phyloP scores from a whole-genome alignment of 2,797 vertebrate species.

The Chelmon rostratus region DNA sequence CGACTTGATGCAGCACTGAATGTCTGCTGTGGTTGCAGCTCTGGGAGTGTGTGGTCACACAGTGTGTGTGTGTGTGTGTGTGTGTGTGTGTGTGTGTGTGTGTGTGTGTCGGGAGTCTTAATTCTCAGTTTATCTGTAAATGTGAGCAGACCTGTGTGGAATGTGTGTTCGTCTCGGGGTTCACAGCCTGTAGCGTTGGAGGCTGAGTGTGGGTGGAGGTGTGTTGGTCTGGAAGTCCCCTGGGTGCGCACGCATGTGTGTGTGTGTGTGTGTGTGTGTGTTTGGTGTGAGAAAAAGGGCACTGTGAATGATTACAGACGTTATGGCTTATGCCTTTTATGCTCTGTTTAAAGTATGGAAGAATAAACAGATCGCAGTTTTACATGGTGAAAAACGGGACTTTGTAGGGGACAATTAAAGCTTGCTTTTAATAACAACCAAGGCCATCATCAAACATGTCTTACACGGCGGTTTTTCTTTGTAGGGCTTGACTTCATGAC shows the following conservation, averaged over 20 bases:
- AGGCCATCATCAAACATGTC: conserved; percentile 60
- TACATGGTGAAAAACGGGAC: conserved; percentile 4
- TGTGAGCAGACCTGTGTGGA: conserved; percentile 64
- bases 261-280: conserved; percentile 31
- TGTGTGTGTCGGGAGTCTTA: conserved; percentile 9
- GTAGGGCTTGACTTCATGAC: conserved; percentile 57
- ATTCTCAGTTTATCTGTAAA: conserved; percentile 40
- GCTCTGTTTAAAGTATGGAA: conserved; percentile 50
- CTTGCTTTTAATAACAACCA: conserved; percentile 55
- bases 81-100: no score
- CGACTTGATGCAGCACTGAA: not conserved
- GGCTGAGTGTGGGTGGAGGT: conserved; percentile 72
- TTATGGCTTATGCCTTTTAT: conserved; percentile 57
- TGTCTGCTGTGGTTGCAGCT: not conserved
- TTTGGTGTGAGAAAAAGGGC: conserved; percentile 39
- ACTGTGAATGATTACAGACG: conserved; percentile 49
- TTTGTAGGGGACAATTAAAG: conserved; percentile 49
- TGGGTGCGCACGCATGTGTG: conserved; percentile 23
- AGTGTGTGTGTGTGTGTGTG: not conserved
- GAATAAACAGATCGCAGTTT: conserved; percentile 60
- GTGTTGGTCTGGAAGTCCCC: conserved; percentile 80
- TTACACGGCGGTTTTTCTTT: conserved; percentile 56
- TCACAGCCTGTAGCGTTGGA: conserved; percentile 47
- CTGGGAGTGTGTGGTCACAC: not conserved
- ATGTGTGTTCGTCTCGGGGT: conserved; percentile 57